Evolutionary conservation across 2,888 invertebrate species (phyloP).

Genomic region (Aleiodes alternator): DNA sequence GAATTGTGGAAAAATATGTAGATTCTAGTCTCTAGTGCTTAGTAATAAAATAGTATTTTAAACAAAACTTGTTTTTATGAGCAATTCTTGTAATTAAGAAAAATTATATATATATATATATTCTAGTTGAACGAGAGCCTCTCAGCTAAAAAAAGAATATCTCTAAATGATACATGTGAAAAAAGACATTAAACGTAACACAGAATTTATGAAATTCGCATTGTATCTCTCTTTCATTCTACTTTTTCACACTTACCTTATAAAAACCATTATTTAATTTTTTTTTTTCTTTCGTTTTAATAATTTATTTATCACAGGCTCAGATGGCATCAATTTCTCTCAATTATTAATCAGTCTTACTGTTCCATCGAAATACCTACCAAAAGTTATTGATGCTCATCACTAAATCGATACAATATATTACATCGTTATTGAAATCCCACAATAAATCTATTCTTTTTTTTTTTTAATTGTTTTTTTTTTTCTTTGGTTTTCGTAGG

Average conservation of each 20-base stretch:
- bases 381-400: conserved; percentile 47
- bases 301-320: conserved; percentile 51
- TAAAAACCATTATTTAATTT: conserved; percentile 44
- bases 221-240: conserved; percentile 39
- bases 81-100: not conserved
- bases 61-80: conserved; percentile 12
- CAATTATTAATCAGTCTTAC: conserved; percentile 38
- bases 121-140: conserved; percentile 10
- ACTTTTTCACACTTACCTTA: conserved; percentile 56
- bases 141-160: conserved; percentile 36
- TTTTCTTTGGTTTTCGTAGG: conserved; percentile 9
- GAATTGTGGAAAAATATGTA: conserved; percentile 18
- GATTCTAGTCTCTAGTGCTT: conserved; percentile 28
- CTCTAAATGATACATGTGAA: conserved; percentile 42
- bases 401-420: conserved; percentile 49
- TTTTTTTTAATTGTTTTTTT: not conserved
- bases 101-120: conserved; percentile 33
- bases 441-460: conserved; percentile 11
- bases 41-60: conserved; percentile 9
- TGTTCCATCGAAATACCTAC: conserved; percentile 49
- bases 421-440: conserved; percentile 46
- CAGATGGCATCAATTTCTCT: conserved; percentile 29
- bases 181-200: conserved; percentile 32
- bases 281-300: not conserved
- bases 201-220: conserved; percentile 38